Conservation (phyloP, 92 coral and sea anemone genomes). For the Bergia sp. region DNA sequence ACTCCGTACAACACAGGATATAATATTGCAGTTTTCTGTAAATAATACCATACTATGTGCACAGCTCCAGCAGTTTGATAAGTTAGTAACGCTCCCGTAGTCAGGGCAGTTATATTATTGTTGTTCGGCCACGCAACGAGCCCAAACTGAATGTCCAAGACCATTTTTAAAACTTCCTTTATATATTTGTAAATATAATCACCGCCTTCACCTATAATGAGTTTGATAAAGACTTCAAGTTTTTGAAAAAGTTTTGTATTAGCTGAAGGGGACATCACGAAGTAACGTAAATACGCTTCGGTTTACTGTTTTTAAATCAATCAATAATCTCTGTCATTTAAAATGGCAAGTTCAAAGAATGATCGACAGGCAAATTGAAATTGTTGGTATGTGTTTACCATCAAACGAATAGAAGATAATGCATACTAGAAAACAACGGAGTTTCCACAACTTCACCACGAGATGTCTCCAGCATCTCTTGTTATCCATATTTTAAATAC, state of each 20-base stretch:
- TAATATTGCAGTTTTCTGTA: neutral
- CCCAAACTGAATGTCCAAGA: neutral
- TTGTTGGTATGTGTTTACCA: slow-evolving; percentile 32
- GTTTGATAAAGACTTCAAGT: neutral
- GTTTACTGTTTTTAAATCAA: slow-evolving; percentile 17
- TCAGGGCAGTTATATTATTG: neutral
- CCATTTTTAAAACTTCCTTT: neutral
- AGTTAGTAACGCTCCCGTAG: slow-evolving; percentile 19
- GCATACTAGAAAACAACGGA: neutral
- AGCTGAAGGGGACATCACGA: slow-evolving; percentile 15
- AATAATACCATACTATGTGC: neutral
- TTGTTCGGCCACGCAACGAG: slow-evolving; percentile 9
- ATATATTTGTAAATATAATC: neutral
- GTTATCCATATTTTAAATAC: slow-evolving; percentile 4
- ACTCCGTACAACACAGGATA: neutral
- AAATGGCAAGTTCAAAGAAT: slow-evolving; percentile 24
- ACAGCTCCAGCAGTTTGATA: neutral
- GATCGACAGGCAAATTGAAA: slow-evolving; percentile 25
- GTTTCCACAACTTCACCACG: slow-evolving; percentile 1
- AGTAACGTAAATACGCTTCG: neutral
- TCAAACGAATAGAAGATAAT: slow-evolving; percentile 29
- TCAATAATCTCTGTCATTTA: slow-evolving; percentile 20
- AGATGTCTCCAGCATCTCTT: slow-evolving; percentile 6
- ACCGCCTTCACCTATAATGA: neutral
- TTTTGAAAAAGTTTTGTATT: neutral